Percentiles rank a stretch among this genome's conserved stretches.
Conservation (phyloP, 2,113 vertebrate genomes). For the Fregata magnificens region DNA sequence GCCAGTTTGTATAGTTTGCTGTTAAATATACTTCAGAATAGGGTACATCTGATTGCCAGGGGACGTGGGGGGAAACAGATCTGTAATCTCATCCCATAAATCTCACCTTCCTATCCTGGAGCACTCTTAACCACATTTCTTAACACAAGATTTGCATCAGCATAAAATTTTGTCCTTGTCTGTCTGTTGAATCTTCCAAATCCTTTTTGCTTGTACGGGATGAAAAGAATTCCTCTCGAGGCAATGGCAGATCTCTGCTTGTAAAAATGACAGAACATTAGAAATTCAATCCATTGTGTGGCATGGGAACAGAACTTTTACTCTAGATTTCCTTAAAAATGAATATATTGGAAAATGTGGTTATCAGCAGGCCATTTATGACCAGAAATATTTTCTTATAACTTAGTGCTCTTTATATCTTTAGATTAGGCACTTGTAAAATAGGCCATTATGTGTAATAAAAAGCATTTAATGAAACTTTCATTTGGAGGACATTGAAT, state of each 20-base stretch:
- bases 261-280: not conserved
- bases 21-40: not conserved
- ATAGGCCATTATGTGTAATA: constrained; percentile 42
- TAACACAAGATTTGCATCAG: not conserved
- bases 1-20: not conserved
- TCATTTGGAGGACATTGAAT: constrained; percentile 43
- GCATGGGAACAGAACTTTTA: not conserved
- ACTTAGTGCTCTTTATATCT: constrained; percentile 37
- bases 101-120: not conserved
- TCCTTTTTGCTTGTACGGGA: not conserved
- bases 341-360: not conserved
- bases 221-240: not conserved
- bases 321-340: not conserved
- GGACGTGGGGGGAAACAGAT: not conserved
- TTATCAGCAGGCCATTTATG: constrained; percentile 38
- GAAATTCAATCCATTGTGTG: not conserved
- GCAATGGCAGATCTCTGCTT: not conserved
- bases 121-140: not conserved
- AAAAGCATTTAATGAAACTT: constrained; percentile 57
- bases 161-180: not conserved
- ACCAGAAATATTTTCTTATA: constrained; percentile 43
- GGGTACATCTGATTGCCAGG: not conserved
- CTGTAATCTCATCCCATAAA: not conserved
- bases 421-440: constrained; percentile 42
- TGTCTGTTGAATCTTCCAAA: not conserved